Evolutionary conservation across 1,140 invertebrate species (phyloP).

Genomic region (Lineus longissimus): DNA sequence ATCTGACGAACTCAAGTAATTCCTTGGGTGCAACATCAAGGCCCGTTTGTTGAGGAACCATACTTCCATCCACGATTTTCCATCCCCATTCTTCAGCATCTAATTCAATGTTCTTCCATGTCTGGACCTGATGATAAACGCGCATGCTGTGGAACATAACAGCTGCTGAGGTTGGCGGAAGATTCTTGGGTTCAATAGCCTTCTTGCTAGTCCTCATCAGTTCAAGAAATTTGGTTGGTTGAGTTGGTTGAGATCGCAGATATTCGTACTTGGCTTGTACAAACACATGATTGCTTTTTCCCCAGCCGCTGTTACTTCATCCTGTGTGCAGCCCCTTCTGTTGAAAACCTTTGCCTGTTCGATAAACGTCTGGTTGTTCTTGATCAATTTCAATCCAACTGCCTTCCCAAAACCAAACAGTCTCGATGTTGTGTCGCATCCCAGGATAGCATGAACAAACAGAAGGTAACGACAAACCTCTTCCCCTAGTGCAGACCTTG

Average conservation of each 20-base stretch:
- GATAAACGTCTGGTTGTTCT: background rate
- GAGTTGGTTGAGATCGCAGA: background rate
- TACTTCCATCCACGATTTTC: conserved; percentile 11
- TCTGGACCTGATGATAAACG: background rate
- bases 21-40: conserved; percentile 18
- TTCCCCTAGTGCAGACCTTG: background rate
- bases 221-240: background rate
- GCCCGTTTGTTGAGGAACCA: conserved; percentile 16
- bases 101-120: background rate
- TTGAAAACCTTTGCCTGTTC: conserved; percentile 10
- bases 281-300: conserved; percentile 12
- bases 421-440: conserved; percentile 21
- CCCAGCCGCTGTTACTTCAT: conserved; percentile 15
- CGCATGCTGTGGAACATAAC: background rate
- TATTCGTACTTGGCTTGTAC: conserved; percentile 9
- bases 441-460: conserved; percentile 15
- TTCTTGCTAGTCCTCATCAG: background rate
- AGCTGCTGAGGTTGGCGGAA: background rate
- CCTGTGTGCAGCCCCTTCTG: background rate
- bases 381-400: conserved; percentile 5
- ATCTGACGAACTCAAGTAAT: conserved; percentile 21
- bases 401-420: conserved; percentile 19
- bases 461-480: conserved; percentile 8
- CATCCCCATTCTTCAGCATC: conserved; percentile 21
- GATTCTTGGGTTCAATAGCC: background rate